Evolutionary conservation across 1,140 invertebrate species (phyloP).

Genomic region (Anoplolepis gracilipes): DNA sequence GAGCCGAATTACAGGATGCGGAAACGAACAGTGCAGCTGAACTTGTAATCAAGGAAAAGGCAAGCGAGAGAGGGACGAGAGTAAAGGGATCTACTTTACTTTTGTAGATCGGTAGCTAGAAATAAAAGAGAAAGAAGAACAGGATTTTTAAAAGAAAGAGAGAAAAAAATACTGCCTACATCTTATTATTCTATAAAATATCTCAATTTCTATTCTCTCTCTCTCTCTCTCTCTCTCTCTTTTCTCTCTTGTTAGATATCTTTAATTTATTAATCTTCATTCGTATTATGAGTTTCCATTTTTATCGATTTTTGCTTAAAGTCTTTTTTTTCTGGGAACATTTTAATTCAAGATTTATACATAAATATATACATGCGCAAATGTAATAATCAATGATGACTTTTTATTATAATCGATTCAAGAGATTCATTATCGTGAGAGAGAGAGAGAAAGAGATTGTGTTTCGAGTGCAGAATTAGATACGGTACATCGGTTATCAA

Average conservation of each 20-base stretch:
- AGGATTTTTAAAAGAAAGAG: neutral
- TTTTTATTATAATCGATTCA: neutral
- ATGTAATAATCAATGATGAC: neutral
- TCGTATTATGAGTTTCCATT: neutral
- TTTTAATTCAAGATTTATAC: constrained; percentile 8
- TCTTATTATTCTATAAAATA: neutral
- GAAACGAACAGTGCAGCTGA: constrained; percentile 52
- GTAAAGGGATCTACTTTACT: constrained; percentile 29
- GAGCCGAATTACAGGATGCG: constrained; percentile 54
- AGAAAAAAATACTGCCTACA: constrained; percentile 25
- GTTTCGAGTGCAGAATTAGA: neutral
- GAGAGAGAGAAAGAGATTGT: neutral
- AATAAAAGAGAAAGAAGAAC: constrained; percentile 6
- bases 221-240: neutral
- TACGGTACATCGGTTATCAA: neutral
- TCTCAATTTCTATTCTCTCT: no score
- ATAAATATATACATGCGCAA: neutral
- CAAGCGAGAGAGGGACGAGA: constrained; percentile 9
- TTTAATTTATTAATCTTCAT: constrained; percentile 3
- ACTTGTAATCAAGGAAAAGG: constrained; percentile 59
- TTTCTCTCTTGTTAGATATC: no score
- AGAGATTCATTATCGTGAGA: neutral
- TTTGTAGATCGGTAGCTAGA: neutral
- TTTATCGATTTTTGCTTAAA: neutral
- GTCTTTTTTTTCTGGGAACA: neutral